Evolutionary conservation across 2,797 vertebrate genomes (phyloP), one percentile per base, ranked within the genome.

Genomic region (Atherinosoma microstoma): DNA sequence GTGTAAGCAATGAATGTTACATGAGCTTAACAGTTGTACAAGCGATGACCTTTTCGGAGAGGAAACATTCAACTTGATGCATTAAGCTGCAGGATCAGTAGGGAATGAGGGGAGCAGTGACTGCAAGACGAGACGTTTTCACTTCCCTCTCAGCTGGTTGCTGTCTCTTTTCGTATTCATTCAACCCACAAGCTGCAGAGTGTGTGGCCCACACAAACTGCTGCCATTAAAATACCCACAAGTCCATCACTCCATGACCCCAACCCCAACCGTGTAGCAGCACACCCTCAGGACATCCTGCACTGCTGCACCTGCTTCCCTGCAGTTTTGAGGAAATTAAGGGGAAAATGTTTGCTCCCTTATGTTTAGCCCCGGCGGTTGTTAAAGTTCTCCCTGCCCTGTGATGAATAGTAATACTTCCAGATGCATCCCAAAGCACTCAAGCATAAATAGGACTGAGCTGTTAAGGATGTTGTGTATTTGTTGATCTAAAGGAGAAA

Each of bases 11-110:
- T 13, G 13, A 77, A 30, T 27, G 67, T 53, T 49, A 65, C 73
- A 80, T 64, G 40, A 40, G 38, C 60, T 78, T 62, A 83, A 86
- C 85, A 87, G 78, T 9, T 89, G 84, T 86, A 77, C 73, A 62
- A 75, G 63, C 10, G 6, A 68, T 86, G 87, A 93, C 90, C 87
- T 92, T 92, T 86, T 81, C 83, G 83, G 22, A 16, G 27, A 59
- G 61, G 58, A 73, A 83, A 80, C 63, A 24, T 61, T 75, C 57
- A 51, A 57, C 73, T 64, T 76, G 79, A 84, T 53, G 54, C 67
- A 58, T 79, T 22, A 53, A 70, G 56, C 75, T 67, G 60, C 30
- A 29, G 64, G 76, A 68, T 30, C 56, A 22, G 8, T 36, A 12
- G 29, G 30, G 18, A 29, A 58, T 32, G 45, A 60, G 36, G 42